Percentiles rank a stretch among this genome's conserved stretches.
Conservation (phyloP, 2,797 vertebrate species). For the Austrolebias charrua region DNA sequence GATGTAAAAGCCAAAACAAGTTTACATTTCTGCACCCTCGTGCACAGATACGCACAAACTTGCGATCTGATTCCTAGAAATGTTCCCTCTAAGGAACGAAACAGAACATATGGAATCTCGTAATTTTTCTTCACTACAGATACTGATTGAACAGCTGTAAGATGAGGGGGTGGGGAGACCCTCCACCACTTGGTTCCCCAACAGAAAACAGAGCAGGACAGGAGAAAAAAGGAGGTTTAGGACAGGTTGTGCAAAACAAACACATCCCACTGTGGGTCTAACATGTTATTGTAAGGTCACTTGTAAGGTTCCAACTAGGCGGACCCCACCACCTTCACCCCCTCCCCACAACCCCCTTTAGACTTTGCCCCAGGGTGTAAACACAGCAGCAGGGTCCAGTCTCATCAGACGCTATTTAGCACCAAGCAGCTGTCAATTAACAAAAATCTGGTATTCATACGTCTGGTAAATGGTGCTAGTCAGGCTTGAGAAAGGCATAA, state of each 20-base stretch:
- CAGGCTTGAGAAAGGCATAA: conserved; percentile 24
- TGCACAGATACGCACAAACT: conserved; percentile 36
- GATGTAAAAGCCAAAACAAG: background rate
- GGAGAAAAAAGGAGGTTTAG: conserved; percentile 47
- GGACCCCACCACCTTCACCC: conserved; percentile 58
- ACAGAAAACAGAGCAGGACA: conserved; percentile 45
- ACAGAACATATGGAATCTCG: conserved; percentile 61
- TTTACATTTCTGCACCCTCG: background rate
- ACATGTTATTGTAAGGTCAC: conserved; percentile 76
- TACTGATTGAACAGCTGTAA: conserved; percentile 71
- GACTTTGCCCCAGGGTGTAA: conserved; percentile 17
- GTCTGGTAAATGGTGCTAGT: conserved; percentile 36
- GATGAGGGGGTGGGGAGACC: background rate
- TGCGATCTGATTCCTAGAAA: conserved; percentile 41
- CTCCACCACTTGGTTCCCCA: conserved; percentile 54
- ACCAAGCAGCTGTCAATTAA: conserved; percentile 47
- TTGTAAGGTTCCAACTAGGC: conserved; percentile 60
- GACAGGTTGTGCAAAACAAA: conserved; percentile 68
- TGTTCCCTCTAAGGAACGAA: conserved; percentile 37
- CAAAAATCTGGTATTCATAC: conserved; percentile 33
- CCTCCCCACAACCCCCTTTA: conserved; percentile 29
- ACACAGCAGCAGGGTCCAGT: conserved; percentile 36
- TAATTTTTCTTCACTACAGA: conserved; percentile 65
- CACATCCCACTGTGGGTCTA: conserved; percentile 70
- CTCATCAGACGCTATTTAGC: conserved; percentile 43